Evolutionary conservation across 2,113 vertebrate genomes (phyloP).

Genomic region (Pimephales promelas): DNA sequence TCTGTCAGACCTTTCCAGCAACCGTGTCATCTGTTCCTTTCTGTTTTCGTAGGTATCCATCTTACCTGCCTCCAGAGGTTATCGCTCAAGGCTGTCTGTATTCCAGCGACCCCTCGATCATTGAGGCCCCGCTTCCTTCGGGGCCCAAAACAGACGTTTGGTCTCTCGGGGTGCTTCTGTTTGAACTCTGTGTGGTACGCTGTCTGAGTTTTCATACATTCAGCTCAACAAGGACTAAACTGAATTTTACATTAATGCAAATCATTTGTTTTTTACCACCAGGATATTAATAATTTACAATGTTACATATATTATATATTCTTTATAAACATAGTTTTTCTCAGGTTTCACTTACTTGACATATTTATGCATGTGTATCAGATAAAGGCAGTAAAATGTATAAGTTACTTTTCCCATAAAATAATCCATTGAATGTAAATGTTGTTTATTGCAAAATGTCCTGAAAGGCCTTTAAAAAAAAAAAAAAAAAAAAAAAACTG

Average conservation of each 20-base stretch:
- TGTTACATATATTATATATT: background rate
- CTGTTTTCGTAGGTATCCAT: slow-evolving; percentile 83
- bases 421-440: background rate
- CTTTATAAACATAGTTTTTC: background rate
- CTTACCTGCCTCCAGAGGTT: slow-evolving; percentile 95
- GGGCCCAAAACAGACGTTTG: slow-evolving; percentile 95
- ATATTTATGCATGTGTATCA: background rate
- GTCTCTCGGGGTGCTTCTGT: slow-evolving; percentile 93
- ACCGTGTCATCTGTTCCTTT: slow-evolving; percentile 27
- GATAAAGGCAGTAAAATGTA: too few relatives aligned
- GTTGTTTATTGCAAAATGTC: background rate
- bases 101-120: slow-evolving; percentile 78
- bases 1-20: slow-evolving; percentile 15
- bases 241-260: background rate
- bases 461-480: background rate
- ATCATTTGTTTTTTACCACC: background rate
- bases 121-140: slow-evolving; percentile 82
- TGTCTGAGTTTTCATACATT: background rate
- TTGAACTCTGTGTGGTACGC: slow-evolving; percentile 94
- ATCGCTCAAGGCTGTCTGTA: slow-evolving; percentile 89
- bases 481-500: too few relatives aligned
- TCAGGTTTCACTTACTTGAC: background rate
- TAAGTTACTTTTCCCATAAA: too few relatives aligned
- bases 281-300: background rate
- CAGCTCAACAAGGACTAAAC: background rate